Conservation (phyloP, 1,140 invertebrate species). For the Panagrolaimus sp. region DNA sequence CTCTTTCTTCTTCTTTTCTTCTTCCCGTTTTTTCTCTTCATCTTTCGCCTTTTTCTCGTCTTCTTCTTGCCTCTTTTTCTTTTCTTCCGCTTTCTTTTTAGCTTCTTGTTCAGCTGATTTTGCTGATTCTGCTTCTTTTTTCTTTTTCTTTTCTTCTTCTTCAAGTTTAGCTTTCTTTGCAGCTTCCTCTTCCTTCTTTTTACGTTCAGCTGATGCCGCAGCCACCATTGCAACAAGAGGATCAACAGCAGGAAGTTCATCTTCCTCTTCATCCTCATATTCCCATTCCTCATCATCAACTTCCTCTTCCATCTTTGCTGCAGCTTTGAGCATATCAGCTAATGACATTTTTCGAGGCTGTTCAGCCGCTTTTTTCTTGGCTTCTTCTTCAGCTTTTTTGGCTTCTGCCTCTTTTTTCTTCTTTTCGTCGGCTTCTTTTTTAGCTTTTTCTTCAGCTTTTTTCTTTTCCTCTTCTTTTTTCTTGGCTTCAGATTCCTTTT, state of each 20-base stretch:
- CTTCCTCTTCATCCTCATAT: constrained; percentile 3
- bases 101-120: not conserved
- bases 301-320: not conserved
- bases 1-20: not conserved
- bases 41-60: not conserved
- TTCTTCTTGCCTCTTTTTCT: constrained; percentile 16
- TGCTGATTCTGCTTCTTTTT: too few species aligned
- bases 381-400: not conserved
- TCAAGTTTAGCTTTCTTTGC: not conserved
- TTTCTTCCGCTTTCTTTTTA: constrained; percentile 21
- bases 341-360: constrained; percentile 1
- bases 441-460: not conserved
- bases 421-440: constrained; percentile 12
- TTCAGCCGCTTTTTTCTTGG: not conserved
- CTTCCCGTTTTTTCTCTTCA: not conserved
- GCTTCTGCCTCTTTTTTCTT: constrained; percentile 7
- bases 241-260: not conserved
- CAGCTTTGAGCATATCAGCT: constrained; percentile 1
- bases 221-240: constrained; percentile 3
- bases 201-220: not conserved
- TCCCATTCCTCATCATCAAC: not conserved
- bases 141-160: constrained; percentile 4
- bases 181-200: too few species aligned
- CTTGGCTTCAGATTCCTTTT: too few species aligned
- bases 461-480: constrained; percentile 13